Evolutionary conservation across 2,888 invertebrate genomes (phyloP).

Genomic region (Cetonia aurata): DNA sequence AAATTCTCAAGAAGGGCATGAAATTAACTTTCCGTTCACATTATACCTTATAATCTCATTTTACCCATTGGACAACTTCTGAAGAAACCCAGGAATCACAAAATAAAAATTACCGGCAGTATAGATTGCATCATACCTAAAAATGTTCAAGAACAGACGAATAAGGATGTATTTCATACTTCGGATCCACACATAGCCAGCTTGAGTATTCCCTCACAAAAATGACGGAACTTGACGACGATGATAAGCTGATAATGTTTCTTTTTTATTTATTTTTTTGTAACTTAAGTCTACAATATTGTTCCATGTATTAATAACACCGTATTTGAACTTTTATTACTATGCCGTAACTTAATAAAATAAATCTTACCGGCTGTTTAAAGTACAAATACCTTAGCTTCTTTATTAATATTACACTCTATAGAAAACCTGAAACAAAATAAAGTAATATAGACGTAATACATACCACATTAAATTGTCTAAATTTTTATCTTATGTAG

Average conservation of each 20-base stretch:
- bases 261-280: not conserved
- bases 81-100: constrained; percentile 6
- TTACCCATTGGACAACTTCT: no score
- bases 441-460: not conserved
- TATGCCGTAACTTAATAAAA: not conserved
- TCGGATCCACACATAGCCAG: not conserved
- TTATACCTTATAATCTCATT: no score
- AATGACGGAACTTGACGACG: not conserved
- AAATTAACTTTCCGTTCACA: no score
- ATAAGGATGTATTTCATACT: not conserved
- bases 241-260: not conserved
- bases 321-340: not conserved
- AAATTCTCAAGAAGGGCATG: no score
- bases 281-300: not conserved
- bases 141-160: not conserved
- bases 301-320: not conserved
- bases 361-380: not conserved
- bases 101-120: constrained; percentile 8
- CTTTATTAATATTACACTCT: not conserved
- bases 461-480: not conserved
- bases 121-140: not conserved
- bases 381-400: not conserved
- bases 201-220: not conserved
- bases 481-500: no score
- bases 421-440: not conserved